Conservation (phyloP, 2,113 vertebrate genomes). For the Ictalurus furcatus region DNA sequence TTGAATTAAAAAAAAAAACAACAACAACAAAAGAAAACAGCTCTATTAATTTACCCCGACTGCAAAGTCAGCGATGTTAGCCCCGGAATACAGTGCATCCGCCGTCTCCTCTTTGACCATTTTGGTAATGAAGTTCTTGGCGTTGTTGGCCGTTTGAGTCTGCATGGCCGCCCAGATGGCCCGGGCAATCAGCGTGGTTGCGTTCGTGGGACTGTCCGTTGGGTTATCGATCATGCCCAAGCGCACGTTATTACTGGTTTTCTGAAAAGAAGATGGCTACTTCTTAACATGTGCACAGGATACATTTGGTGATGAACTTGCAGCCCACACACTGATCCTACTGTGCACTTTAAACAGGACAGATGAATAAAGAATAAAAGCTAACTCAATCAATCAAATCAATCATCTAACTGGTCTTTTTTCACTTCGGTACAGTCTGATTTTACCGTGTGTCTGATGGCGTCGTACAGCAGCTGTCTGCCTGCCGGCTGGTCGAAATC, state of each 20-base stretch:
- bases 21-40: no score
- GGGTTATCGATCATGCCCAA: conserved; percentile 94
- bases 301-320: neutral
- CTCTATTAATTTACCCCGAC: conserved; percentile 82
- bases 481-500: conserved; percentile 92
- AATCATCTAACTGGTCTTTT: neutral
- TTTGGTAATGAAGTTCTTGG: conserved; percentile 99
- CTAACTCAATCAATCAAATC: neutral
- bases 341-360: neutral
- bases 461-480: conserved; percentile 90
- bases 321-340: neutral
- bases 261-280: conserved; percentile 55
- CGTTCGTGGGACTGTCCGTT: conserved; percentile 62
- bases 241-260: conserved; percentile 89
- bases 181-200: conserved; percentile 76
- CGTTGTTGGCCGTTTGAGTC: conserved; percentile 89
- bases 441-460: conserved; percentile 91
- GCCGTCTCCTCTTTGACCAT: conserved; percentile 89
- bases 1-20: no score
- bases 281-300: neutral
- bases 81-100: conserved; percentile 76
- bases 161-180: conserved; percentile 93
- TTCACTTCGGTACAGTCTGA: neutral
- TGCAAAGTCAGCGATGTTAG: conserved; percentile 80
- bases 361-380: neutral